phyloP scores from a whole-genome alignment of 2,113 vertebrate genomes.

The Callocephalon fimbriatum region DNA sequence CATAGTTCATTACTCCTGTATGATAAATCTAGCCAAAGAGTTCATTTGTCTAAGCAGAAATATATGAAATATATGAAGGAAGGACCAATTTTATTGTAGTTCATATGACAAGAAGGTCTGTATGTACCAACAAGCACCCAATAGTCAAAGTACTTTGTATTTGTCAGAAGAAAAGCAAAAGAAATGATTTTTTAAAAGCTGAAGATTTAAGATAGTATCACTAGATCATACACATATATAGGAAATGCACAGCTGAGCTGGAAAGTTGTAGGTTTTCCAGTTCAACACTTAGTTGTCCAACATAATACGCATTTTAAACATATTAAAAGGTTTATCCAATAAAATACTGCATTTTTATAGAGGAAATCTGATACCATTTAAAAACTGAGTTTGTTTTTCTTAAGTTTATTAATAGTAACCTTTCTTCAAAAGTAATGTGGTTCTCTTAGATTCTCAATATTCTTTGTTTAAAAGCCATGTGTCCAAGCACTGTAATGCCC shows the following conservation, averaged over 20 bases:
- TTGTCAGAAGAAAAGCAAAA: background rate
- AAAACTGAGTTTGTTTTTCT: background rate
- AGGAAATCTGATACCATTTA: background rate
- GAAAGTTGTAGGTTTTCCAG: background rate
- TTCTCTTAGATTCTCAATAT: background rate
- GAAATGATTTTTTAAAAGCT: background rate
- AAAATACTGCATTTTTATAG: background rate
- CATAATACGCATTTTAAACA: background rate
- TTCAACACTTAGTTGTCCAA: background rate
- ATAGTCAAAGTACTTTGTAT: background rate
- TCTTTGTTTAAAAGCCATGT: background rate
- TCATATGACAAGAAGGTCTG: background rate
- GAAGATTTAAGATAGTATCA: background rate
- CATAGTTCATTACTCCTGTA: background rate
- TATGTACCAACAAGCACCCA: background rate
- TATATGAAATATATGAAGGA: background rate
- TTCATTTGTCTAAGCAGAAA: background rate
- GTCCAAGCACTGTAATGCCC: background rate
- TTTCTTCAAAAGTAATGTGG: background rate
- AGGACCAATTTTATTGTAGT: background rate
- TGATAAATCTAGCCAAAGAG: background rate
- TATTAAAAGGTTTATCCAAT: background rate
- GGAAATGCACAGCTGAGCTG: background rate
- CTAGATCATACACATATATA: background rate
- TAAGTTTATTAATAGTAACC: background rate